Percentiles rank a stretch among this genome's conserved stretches.
Evolutionary conservation across 1,140 invertebrate genomes (phyloP).

Genomic region (Caligus rogercresseyi): DNA sequence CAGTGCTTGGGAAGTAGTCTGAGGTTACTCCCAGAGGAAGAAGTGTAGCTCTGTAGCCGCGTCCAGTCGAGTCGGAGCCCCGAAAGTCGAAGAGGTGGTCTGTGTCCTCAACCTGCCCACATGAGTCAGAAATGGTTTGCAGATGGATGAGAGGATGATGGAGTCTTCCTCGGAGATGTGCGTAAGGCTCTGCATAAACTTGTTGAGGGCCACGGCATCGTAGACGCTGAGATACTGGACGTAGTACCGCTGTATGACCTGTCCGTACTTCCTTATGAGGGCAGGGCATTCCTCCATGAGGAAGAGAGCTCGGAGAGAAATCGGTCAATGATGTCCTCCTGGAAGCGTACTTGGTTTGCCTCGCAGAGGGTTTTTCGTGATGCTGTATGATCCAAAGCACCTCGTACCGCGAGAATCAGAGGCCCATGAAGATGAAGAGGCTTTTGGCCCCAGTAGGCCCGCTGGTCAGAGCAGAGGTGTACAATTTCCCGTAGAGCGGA

Average conservation of each 20-base stretch:
- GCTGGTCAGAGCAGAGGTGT: conserved; percentile 89
- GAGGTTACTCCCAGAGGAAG: too few relatives aligned
- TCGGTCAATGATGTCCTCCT: conserved; percentile 79
- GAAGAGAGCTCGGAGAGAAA: conserved; percentile 77
- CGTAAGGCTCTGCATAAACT: too few relatives aligned
- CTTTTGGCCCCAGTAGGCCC: conserved; percentile 91
- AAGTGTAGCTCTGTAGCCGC: too few relatives aligned
- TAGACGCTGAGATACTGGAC: conserved; percentile 83
- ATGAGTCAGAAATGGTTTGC: conserved; percentile 64
- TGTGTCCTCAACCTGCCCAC: too few relatives aligned
- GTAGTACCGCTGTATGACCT: too few relatives aligned
- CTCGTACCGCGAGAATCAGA: conserved; percentile 88
- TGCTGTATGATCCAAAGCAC: conserved; percentile 77
- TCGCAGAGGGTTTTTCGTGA: conserved; percentile 76
- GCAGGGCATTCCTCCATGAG: conserved; percentile 88
- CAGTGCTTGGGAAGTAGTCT: conserved; percentile 87
- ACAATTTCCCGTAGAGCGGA: too few relatives aligned
- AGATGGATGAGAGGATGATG: conserved; percentile 77
- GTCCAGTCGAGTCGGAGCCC: too few relatives aligned
- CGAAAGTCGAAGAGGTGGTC: too few relatives aligned
- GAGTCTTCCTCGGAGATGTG: too few relatives aligned
- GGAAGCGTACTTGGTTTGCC: conserved; percentile 64
- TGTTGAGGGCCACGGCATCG: too few relatives aligned
- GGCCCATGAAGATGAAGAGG: conserved; percentile 88
- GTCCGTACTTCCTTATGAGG: conserved; percentile 33